Evolutionary conservation across 1,140 invertebrate genomes (phyloP).

Genomic region (Coboldia fuscipes): DNA sequence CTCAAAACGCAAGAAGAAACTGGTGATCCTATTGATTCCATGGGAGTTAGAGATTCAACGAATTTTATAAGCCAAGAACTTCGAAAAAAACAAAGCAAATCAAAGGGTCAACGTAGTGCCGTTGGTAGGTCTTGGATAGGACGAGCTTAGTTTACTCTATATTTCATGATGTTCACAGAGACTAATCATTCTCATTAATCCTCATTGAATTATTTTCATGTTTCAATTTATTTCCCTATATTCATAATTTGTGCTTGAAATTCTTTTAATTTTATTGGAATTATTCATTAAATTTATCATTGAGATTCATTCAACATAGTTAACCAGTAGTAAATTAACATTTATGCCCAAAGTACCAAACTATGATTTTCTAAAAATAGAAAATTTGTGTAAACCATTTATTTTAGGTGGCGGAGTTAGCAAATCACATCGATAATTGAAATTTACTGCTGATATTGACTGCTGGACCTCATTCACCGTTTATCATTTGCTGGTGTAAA

Average conservation of each 20-base stretch:
- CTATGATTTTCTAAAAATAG: neutral
- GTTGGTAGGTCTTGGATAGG: conserved; percentile 8
- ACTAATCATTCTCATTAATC: neutral
- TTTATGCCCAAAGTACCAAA: neutral
- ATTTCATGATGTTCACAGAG: neutral
- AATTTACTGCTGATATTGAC: too few species aligned
- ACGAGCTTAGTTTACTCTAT: neutral
- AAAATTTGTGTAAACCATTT: neutral
- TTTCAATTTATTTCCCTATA: neutral
- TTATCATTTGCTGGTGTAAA: too few species aligned
- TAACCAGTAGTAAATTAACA: too few species aligned
- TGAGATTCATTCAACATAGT: too few species aligned
- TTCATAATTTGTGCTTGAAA: neutral
- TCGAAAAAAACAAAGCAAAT: conserved; percentile 15
- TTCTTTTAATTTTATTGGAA: neutral
- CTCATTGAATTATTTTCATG: neutral
- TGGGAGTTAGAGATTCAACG: conserved; percentile 26
- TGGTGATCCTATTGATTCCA: conserved; percentile 34
- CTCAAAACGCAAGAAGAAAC: conserved; percentile 46
- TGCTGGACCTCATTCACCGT: too few species aligned
- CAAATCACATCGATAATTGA: neutral
- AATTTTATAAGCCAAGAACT: conserved; percentile 10
- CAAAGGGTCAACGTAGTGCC: conserved; percentile 10
- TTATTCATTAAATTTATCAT: too few species aligned
- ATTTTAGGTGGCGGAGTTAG: neutral